These are phyloP conservation scores for Drosophila aff. DNA, from an alignment of 1,140 invertebrate species.

Conservation along the genomic window DNA sequence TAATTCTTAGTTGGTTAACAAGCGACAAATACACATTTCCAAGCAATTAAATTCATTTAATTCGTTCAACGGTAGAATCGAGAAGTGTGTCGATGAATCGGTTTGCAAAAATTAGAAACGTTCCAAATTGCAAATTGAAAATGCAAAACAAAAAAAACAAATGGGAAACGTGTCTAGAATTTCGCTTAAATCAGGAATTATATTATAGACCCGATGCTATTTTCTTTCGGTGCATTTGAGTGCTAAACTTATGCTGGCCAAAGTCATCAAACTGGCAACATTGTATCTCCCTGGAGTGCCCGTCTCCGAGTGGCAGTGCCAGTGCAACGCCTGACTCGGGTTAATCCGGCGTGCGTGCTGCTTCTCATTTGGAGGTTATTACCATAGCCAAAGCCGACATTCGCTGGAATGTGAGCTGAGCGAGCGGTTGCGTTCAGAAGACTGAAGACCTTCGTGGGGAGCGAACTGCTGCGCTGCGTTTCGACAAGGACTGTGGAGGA, in stretches of 20 bases:
- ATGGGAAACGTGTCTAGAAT: background rate
- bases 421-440: slow-evolving; percentile 38
- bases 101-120: background rate
- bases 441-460: slow-evolving; percentile 41
- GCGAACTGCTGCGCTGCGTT: slow-evolving; percentile 19
- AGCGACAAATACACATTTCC: too few relatives aligned
- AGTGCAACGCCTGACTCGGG: slow-evolving; percentile 42
- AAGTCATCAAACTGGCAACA: slow-evolving; percentile 6
- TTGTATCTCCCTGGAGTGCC: slow-evolving; percentile 1
- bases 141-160: background rate
- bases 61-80: background rate
- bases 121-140: background rate
- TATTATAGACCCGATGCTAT: background rate
- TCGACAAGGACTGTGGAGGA: background rate
- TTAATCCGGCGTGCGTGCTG: slow-evolving; percentile 46
- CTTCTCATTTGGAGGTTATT: slow-evolving; percentile 72
- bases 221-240: slow-evolving; percentile 14
- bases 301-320: background rate
- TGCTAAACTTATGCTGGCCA: background rate
- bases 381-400: slow-evolving; percentile 43
- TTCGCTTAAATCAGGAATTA: background rate
- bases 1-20: too few relatives aligned
- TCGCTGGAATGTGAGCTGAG: background rate
- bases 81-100: background rate
- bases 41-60: too few relatives aligned